Conservation (phyloP, 2,797 vertebrate species). For the Lemur catta region DNA sequence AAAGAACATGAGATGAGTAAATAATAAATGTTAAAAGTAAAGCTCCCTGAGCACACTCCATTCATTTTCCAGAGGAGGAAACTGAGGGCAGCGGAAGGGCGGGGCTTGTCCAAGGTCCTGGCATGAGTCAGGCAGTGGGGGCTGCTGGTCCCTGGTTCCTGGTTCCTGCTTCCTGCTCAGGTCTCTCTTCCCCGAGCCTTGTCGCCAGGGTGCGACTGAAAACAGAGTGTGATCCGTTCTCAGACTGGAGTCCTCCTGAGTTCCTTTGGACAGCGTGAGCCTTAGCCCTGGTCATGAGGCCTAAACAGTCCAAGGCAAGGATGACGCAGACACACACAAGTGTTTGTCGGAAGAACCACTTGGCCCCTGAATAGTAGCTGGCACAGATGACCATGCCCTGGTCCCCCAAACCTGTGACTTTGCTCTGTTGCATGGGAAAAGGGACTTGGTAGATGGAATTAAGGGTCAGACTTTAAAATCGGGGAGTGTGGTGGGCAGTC, state of each 20-base stretch:
- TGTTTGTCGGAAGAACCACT: background rate
- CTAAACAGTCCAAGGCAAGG: background rate
- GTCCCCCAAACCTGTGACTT: background rate
- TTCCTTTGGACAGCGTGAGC: background rate
- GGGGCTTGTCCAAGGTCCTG: background rate
- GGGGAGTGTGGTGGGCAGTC: too few species aligned
- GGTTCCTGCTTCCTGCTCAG: background rate
- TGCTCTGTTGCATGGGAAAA: background rate
- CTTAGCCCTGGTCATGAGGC: background rate
- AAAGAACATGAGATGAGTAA: background rate
- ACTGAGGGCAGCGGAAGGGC: background rate
- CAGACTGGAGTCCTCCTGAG: background rate
- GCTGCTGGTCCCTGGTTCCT: background rate
- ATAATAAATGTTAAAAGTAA: background rate
- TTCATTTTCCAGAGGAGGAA: background rate
- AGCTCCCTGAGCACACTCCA: background rate
- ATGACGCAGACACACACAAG: background rate
- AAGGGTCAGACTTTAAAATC: background rate
- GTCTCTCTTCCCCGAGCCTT: background rate
- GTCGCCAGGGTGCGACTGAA: background rate
- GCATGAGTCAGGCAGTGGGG: background rate
- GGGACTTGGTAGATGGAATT: background rate
- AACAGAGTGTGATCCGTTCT: background rate
- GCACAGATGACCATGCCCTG: background rate
- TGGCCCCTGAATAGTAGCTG: background rate